phyloP scores from a whole-genome alignment of 2,113 vertebrate genomes.

The Conger conger region DNA sequence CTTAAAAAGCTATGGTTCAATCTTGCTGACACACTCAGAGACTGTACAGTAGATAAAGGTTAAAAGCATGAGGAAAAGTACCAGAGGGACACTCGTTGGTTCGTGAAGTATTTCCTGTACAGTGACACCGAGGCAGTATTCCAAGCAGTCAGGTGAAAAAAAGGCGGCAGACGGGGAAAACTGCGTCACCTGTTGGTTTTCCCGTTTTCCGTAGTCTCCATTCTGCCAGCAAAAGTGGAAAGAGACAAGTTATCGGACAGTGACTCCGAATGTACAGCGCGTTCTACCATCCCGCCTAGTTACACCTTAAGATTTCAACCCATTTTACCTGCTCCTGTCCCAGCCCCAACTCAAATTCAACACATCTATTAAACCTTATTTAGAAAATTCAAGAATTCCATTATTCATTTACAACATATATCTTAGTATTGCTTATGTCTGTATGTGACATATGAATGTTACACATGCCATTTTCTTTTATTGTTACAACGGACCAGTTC shows the following conservation, averaged over 20 bases:
- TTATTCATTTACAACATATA: too few relatives aligned
- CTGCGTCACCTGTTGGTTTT: slow-evolving; percentile 85
- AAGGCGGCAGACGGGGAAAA: slow-evolving; percentile 4
- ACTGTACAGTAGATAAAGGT: slow-evolving; percentile 1
- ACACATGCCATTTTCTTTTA: too few relatives aligned
- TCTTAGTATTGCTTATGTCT: too few relatives aligned
- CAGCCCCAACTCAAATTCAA: background rate
- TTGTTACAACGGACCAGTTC: too few relatives aligned
- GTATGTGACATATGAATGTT: too few relatives aligned
- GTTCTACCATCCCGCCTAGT: background rate
- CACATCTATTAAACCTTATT: background rate
- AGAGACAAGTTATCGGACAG: background rate
- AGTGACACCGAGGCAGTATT: background rate
- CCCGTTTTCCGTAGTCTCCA: slow-evolving; percentile 91
- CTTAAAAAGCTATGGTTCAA: background rate
- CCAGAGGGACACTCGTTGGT: slow-evolving; percentile 6
- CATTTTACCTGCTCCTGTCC: too few relatives aligned
- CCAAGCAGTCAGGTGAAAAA: background rate
- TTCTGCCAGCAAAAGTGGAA: slow-evolving; percentile 65
- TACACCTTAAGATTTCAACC: too few relatives aligned
- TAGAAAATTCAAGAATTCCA: too few relatives aligned
- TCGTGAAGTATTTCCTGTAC: slow-evolving; percentile 24
- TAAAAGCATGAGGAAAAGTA: background rate
- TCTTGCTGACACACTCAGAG: slow-evolving; percentile 5
- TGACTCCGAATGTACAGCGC: background rate